A percentile compares a stretch with the other conserved stretches of the same genome.
These are phyloP conservation scores for Pseudorectes ferrugineus DNA, from an alignment of 2,113 vertebrate genomes.

Conservation along the genomic window DNA sequence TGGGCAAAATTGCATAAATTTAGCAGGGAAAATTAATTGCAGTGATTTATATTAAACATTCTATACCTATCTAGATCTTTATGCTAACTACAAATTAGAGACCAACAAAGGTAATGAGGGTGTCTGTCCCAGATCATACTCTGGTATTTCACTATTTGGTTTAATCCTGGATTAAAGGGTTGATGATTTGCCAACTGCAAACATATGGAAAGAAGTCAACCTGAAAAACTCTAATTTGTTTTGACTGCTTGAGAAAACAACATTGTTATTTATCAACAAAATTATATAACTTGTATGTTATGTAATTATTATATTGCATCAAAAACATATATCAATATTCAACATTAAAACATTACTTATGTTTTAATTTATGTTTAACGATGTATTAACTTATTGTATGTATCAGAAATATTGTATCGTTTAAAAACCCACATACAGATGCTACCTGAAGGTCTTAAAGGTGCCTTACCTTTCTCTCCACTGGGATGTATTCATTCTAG, in stretches of 20 bases:
- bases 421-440: background rate
- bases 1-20: background rate
- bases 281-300: background rate
- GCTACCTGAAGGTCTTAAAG: background rate
- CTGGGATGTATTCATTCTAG: background rate
- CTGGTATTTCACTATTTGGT: background rate
- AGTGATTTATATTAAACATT: background rate
- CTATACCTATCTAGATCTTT: background rate
- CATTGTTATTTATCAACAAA: background rate
- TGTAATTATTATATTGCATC: background rate
- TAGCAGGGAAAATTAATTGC: background rate
- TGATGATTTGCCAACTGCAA: background rate
- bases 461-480: background rate
- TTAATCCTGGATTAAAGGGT: background rate
- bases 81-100: background rate
- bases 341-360: background rate
- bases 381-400: background rate
- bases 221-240: background rate
- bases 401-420: background rate
- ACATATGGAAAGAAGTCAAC: background rate
- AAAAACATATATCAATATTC: background rate
- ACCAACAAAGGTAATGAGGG: background rate
- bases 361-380: background rate
- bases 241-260: background rate
- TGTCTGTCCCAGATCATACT: background rate